Evolutionary conservation across 2,113 vertebrate species (phyloP).

Genomic region (Syngnathus floridae): DNA sequence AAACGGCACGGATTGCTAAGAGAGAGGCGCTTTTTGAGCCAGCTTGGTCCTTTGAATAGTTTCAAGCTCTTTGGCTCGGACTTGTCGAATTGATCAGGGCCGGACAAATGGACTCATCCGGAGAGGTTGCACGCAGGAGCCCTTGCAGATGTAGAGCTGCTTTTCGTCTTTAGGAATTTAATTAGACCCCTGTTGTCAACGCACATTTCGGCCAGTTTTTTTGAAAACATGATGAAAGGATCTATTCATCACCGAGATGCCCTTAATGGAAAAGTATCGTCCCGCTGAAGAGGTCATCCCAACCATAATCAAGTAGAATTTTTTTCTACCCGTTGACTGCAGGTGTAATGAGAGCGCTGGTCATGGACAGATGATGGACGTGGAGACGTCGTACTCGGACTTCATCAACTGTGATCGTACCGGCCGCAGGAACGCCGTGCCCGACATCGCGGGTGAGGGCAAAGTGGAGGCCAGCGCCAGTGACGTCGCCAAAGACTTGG

Average conservation of each 20-base stretch:
- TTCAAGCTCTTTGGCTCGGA: slow-evolving; percentile 13
- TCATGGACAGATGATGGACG: slow-evolving; percentile 89
- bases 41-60: slow-evolving; percentile 14
- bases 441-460: slow-evolving; percentile 80
- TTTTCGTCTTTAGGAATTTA: slow-evolving; percentile 19
- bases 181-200: slow-evolving; percentile 9
- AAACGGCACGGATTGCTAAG: slow-evolving; percentile 49
- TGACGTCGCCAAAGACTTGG: slow-evolving; percentile 81
- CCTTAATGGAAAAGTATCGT: too few relatives aligned
- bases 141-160: not conserved
- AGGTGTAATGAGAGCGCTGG: slow-evolving; percentile 71
- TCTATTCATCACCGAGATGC: not conserved
- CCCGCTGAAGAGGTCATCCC: not conserved
- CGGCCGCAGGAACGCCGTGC: slow-evolving; percentile 91
- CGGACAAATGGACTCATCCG: slow-evolving; percentile 8
- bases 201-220: not conserved
- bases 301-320: not conserved
- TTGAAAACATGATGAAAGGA: not conserved
- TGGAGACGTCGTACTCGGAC: slow-evolving; percentile 90
- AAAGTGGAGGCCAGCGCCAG: slow-evolving; percentile 70
- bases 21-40: slow-evolving; percentile 18
- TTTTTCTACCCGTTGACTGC: slow-evolving; percentile 15
- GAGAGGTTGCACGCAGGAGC: not conserved
- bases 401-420: slow-evolving; percentile 92
- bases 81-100: slow-evolving; percentile 19